Evolutionary conservation across 1,140 invertebrate genomes (phyloP).

Genomic region (Cherax quadricarinatus): DNA sequence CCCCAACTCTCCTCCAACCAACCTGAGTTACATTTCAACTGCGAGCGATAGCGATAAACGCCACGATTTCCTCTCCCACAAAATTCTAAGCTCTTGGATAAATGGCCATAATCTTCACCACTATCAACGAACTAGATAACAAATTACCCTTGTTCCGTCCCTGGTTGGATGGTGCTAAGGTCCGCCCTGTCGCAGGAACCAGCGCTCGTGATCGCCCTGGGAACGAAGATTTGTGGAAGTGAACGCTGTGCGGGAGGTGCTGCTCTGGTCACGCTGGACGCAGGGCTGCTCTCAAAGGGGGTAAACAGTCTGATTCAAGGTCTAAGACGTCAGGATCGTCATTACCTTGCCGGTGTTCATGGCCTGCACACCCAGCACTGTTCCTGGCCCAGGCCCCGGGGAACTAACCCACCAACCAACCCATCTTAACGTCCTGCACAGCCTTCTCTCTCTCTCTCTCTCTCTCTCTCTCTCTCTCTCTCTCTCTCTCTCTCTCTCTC

Average conservation of each 20-base stretch:
- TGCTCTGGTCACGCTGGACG: neutral
- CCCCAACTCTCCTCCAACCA: neutral
- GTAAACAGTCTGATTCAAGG: conserved; percentile 53
- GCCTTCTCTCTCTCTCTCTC: neutral
- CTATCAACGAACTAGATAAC: too few relatives aligned
- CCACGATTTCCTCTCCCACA: neutral
- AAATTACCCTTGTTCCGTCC: neutral
- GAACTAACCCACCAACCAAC: neutral
- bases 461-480: neutral
- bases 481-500: neutral
- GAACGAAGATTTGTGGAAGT: conserved; percentile 21
- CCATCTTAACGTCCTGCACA: neutral
- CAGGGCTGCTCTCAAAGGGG: conserved; percentile 35
- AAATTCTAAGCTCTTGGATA: too few relatives aligned
- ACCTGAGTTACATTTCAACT: neutral
- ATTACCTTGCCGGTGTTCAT: conserved; percentile 33
- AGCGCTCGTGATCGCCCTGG: neutral
- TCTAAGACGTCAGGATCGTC: conserved; percentile 49
- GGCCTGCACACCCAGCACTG: conserved; percentile 10
- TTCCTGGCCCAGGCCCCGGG: neutral
- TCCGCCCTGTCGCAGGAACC: neutral
- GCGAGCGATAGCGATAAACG: neutral
- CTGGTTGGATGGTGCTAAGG: neutral
- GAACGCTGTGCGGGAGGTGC: neutral
- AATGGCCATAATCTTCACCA: too few relatives aligned